Evolutionary conservation across 53 echinoderm and acorn worm species (phyloP).

Genomic region (Paracentrotus lividus): DNA sequence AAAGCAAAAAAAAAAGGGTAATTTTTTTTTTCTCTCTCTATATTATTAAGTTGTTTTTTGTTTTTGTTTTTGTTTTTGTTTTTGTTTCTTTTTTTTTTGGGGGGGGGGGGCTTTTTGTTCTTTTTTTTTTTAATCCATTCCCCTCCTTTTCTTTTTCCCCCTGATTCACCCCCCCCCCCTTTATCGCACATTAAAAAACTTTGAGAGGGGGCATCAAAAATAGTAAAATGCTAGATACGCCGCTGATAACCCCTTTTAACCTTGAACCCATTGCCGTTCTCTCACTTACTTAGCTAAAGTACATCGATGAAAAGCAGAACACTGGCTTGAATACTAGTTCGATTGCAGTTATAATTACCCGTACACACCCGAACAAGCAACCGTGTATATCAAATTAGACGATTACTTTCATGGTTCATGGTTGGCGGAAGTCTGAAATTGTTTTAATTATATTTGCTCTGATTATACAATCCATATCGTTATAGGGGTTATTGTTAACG

Average conservation of each 20-base stretch:
- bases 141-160: no score
- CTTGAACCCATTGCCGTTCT: background rate
- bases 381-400: slow-evolving; percentile 44
- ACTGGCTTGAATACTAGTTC: background rate
- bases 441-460: slow-evolving; percentile 55
- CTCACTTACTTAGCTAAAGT: slow-evolving; percentile 35
- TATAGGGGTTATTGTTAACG: background rate
- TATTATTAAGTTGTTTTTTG: no score
- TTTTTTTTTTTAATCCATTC: no score
- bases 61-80: no score
- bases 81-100: no score
- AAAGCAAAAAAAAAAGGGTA: no score
- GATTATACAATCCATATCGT: slow-evolving; percentile 19
- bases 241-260: background rate
- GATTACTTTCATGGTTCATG: slow-evolving; percentile 45
- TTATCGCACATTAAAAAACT: no score
- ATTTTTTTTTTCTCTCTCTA: no score
- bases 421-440: background rate
- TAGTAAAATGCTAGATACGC: no score
- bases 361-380: background rate
- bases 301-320: slow-evolving; percentile 36
- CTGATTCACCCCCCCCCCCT: no score
- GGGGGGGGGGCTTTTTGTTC: no score
- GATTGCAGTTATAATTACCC: slow-evolving; percentile 35
- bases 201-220: no score